These are phyloP conservation scores for Glossosoma conforme DNA, from an alignment of 1,140 invertebrate genomes.

Conservation along the genomic window DNA sequence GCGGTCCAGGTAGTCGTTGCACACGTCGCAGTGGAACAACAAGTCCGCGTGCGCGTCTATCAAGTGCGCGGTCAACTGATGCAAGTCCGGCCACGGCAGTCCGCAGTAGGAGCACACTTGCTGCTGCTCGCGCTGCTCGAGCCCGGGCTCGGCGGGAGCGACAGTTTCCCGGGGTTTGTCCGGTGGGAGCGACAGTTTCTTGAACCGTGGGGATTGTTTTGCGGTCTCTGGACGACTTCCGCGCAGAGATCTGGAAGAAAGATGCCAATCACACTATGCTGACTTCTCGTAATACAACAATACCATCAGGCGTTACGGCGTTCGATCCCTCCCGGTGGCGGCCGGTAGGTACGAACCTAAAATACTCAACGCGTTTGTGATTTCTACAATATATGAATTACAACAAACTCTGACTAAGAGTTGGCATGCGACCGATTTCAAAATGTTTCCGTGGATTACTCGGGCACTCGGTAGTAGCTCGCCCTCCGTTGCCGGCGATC, in stretches of 20 bases:
- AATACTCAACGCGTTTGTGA: too few species aligned
- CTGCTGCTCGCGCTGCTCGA: constrained; percentile 12
- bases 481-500: too few species aligned
- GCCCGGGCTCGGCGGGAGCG: constrained; percentile 22
- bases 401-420: too few species aligned
- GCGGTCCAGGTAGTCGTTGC: constrained; percentile 35
- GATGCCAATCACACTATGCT: constrained; percentile 26
- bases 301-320: too few species aligned
- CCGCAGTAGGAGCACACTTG: constrained; percentile 34
- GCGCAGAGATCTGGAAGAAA: constrained; percentile 29
- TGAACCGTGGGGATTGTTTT: constrained; percentile 25
- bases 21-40: constrained; percentile 39
- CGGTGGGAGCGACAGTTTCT: constrained; percentile 30
- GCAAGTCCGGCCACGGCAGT: constrained; percentile 9
- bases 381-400: too few species aligned
- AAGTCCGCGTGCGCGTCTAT: constrained; percentile 31
- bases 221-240: constrained; percentile 18
- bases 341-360: too few species aligned
- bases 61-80: constrained; percentile 32
- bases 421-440: too few species aligned
- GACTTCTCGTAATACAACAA: constrained; percentile 14
- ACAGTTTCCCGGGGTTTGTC: constrained; percentile 20
- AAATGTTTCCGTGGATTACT: too few species aligned
- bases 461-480: too few species aligned
- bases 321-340: too few species aligned